These are phyloP conservation scores for Caranx melampygus DNA, from an alignment of 2,113 vertebrate species.

Conservation along the genomic window DNA sequence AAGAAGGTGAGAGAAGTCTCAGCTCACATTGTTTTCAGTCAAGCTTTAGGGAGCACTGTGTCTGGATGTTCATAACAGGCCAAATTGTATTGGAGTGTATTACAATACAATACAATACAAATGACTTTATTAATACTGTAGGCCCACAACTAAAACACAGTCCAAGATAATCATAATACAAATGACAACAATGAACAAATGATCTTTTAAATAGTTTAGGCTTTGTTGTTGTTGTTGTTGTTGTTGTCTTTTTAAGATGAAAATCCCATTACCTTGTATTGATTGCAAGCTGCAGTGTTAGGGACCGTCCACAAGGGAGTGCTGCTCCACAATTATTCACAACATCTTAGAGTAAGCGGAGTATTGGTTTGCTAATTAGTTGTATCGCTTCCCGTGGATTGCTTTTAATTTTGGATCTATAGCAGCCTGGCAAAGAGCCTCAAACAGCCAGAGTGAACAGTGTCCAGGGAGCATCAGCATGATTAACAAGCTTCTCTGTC, in stretches of 20 bases:
- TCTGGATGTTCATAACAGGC: background rate
- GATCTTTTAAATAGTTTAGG: background rate
- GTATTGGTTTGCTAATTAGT: conserved; percentile 22
- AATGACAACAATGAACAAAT: background rate
- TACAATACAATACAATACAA: too few relatives aligned
- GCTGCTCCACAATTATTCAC: conserved; percentile 46
- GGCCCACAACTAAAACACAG: background rate
- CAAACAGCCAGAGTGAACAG: background rate
- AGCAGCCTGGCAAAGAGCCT: background rate
- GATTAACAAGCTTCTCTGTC: conserved; percentile 14
- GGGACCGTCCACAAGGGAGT: conserved; percentile 71
- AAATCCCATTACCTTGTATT: background rate
- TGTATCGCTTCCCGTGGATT: conserved; percentile 12
- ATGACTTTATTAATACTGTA: too few relatives aligned
- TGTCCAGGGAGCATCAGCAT: background rate
- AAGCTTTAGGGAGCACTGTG: background rate
- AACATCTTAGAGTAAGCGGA: background rate
- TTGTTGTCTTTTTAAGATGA: background rate
- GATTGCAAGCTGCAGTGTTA: conserved; percentile 12
- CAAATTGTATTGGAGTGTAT: background rate
- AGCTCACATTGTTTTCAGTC: conserved; percentile 28
- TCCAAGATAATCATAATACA: background rate
- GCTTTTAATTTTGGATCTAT: background rate
- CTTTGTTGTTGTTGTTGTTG: background rate
- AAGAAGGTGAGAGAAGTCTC: conserved; percentile 9